Evolutionary conservation across 2,113 vertebrate genomes (phyloP), one percentile per base, ranked within the genome.

Genomic region (Piprites chloris): DNA sequence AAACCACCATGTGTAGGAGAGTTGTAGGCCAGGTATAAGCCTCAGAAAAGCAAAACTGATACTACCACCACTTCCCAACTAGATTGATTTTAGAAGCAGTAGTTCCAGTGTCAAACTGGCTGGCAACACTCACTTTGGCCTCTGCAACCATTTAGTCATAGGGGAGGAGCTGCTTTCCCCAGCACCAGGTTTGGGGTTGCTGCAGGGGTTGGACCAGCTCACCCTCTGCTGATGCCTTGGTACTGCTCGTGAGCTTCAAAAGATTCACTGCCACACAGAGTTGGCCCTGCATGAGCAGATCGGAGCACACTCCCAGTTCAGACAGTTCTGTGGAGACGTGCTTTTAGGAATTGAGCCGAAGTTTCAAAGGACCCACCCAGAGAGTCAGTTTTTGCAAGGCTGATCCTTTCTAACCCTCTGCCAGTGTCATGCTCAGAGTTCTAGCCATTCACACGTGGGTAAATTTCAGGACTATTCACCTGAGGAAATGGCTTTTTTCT

Each of bases 261-360:
- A 63, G 13, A 19, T 30, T 32, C 18, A 2, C 0, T 18, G 47
- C 5, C 2, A 4, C 24, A 6, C 23, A n/a, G 35, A 71, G 18
- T 30, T 9, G 35, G 14, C 9, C 28, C 65, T 35, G 56, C 21
- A 2, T 0, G 9, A 28, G 66, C 89, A 49, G 26, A 27, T 42
- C 10, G 19, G 8, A 5, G 17, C 49, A 56, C 1, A 11, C 14
- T 14, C 26, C 1, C 58, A 52, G 33, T 7, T 10, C 17, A 5
- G 8, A 44, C 39, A 75, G 3, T 2, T 46, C 71, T 83, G 49
- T 46, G 50, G 41, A 79, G 28, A 49, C 5, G 7, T 9, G 27
- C 21, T 30, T 44, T 37, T 14, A 32, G 37, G 33, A 50, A 81
- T 6, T 2, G 0, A 56, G 47, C 23, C 19, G 30, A 58, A 42